These are phyloP conservation scores for Hyperoodon ampullatus DNA, from an alignment of 2,113 vertebrate genomes.

Conservation along the genomic window DNA sequence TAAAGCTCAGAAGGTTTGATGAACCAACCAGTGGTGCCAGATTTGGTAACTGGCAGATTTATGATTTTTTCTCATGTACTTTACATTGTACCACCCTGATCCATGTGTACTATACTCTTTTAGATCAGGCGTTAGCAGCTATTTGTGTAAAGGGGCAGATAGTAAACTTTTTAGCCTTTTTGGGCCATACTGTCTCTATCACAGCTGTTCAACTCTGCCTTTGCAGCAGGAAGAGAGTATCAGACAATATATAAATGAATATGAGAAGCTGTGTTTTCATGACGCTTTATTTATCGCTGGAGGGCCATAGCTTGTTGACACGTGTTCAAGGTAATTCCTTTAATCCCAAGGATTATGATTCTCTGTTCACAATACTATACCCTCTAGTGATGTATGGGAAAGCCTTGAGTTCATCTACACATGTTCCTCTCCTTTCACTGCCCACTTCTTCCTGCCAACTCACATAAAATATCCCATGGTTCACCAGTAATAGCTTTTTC, in stretches of 20 bases:
- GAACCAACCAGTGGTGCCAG: background rate
- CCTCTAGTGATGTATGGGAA: background rate
- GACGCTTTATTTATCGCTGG: background rate
- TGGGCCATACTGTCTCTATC: background rate
- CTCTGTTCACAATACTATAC: background rate
- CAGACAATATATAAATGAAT: background rate
- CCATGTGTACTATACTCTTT: too few relatives aligned
- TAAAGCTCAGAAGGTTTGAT: background rate
- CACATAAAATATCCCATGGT: fast-evolving
- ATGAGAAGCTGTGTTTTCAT: background rate
- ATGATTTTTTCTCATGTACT: background rate
- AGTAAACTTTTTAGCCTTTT: background rate
- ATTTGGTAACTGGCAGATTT: background rate
- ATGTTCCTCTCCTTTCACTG: background rate
- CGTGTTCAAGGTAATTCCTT: background rate
- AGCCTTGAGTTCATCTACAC: background rate
- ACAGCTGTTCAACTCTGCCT: background rate
- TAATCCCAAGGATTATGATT: background rate
- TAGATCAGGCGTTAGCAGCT: background rate
- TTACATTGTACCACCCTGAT: too few relatives aligned
- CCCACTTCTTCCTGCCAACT: background rate
- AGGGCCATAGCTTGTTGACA: background rate
- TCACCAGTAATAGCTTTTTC: background rate
- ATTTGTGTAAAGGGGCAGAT: background rate
- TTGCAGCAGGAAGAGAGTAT: background rate